Percentiles rank a stretch among this genome's conserved stretches.
These are phyloP conservation scores for Drosophila takahashii DNA, from an alignment of 1,140 invertebrate genomes.

Conservation along the genomic window DNA sequence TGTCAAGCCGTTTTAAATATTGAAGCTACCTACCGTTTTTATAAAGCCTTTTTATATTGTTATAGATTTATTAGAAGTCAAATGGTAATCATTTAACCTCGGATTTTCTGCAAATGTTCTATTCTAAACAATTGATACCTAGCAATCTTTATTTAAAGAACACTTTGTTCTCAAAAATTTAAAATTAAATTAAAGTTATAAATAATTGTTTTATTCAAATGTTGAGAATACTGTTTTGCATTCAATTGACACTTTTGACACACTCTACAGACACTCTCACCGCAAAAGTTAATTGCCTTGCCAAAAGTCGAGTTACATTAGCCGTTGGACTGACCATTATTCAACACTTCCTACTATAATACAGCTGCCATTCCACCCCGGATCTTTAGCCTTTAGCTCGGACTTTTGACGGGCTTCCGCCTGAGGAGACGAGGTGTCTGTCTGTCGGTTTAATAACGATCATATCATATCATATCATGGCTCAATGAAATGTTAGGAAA, in stretches of 20 bases:
- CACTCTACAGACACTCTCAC: neutral
- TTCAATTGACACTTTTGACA: neutral
- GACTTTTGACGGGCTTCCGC: conserved; percentile 25
- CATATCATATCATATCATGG: neutral
- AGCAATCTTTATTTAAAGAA: too few species aligned
- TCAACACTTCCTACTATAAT: conserved; percentile 14
- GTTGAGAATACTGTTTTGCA: too few species aligned
- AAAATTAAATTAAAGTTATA: too few species aligned
- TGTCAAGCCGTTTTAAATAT: too few species aligned
- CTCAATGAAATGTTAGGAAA: conserved; percentile 21
- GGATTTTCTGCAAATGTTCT: too few species aligned
- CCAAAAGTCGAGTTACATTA: conserved; percentile 5
- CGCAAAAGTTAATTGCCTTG: neutral
- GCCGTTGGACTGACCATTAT: conserved; percentile 8
- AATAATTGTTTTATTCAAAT: too few species aligned
- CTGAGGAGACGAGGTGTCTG: conserved; percentile 19
- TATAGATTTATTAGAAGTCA: too few species aligned
- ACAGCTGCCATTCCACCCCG: conserved; percentile 4
- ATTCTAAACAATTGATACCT: too few species aligned
- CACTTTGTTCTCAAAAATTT: too few species aligned
- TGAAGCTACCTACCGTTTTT: too few species aligned
- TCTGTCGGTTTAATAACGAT: conserved; percentile 33
- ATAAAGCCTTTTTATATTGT: too few species aligned
- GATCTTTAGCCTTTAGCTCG: conserved; percentile 42
- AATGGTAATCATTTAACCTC: too few species aligned